Evolutionary conservation across 2,888 invertebrate genomes (phyloP), one percentile per base, ranked within the genome.

Genomic region (Pachycephus smyrnensis): DNA sequence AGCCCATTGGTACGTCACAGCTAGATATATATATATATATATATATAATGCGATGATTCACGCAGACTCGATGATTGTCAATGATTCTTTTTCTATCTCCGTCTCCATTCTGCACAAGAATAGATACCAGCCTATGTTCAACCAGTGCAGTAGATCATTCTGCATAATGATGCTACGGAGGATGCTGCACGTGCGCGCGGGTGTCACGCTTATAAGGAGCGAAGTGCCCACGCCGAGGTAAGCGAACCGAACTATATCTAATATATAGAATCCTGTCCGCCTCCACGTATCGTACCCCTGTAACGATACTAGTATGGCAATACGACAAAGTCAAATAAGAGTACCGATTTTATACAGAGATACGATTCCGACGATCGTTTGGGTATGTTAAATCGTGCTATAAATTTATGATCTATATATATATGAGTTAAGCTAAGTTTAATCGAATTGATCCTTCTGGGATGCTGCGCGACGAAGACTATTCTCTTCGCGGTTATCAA

Each of bases 181-280:
- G 55, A 9, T 9, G 23, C 55, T 55, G 55, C 55, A 71, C 71
- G 75, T 55, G 80, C 76, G 76, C 82, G 85, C 85, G 84, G 83
- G 85, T 86, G 88, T 87, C 85, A 82, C 79, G 83, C 88, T 74
- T 86, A 88, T 88, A 88, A 86, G 87, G 88, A 84, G 84, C 76
- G 84, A 79, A 78, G 80, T 83, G 83, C 83, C 84, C 81, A 84
- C 84, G 84, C 83, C 55, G 79, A 76, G 36, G 79, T 35, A 76
- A 80, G 80, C 79, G 80, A 77, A 78, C 77, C 80, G 82, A 77
- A 79, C 75, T 77, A 74, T 81, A 75, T 80, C 77, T 80, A 75
- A 73, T 69, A 77, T 73, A 75, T 80, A 84, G 80, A 84, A 87
- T 87, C 86, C 83, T 83, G 89, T 87, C 88, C 88, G 88, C 88